Evolutionary conservation across 64 coral and sea anemone species (phyloP), one percentile per base, ranked within the genome.

Genomic region (Porites australiensis): DNA sequence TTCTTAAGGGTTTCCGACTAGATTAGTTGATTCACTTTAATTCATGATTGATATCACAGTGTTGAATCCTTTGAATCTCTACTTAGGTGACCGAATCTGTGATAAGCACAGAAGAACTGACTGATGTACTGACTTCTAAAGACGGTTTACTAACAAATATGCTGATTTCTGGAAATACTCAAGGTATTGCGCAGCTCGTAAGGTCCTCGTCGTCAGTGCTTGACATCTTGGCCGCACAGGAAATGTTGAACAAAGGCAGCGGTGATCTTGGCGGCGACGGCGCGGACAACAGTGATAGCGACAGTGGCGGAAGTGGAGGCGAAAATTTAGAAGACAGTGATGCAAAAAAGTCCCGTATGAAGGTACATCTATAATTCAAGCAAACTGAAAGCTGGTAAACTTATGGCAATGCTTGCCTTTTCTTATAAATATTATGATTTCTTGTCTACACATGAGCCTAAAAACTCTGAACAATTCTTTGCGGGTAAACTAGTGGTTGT

Each of bases 111-210:
- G 45, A 49, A 16, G 62, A 84, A 2, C 20, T 84, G 73, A 4
- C 48, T 6, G 1, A 49, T 13, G 11, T 65, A 44, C 9, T 84
- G 45, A 49, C 11, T 13, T 47, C 43, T 4, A 64, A 91, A 27
- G 79, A 82, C 4, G 27, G 58, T 13, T 16, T 83, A 22, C 11
- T 74, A 19, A 91, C 55, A 18, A 72, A 91, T 21, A 91, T 83
- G 55, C 68, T 49, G 18, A 58, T 80, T 2, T 84, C 81, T 4
- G 79, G 89, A 11, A 44, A 91, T 58, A 27, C 57, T 23, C 89
- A 91, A n/a, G 43, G 61, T 14, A 23, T 82, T 13, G 52, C 89
- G 8, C 89, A 91, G 37, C 53, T 91, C 7, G 8, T 91, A 21
- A 91, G 51, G 9, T 62, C 79, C 44, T 13, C 64, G 12, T 43